phyloP scores from a whole-genome alignment of 1,140 invertebrate genomes.

The Chymomyza costata region DNA sequence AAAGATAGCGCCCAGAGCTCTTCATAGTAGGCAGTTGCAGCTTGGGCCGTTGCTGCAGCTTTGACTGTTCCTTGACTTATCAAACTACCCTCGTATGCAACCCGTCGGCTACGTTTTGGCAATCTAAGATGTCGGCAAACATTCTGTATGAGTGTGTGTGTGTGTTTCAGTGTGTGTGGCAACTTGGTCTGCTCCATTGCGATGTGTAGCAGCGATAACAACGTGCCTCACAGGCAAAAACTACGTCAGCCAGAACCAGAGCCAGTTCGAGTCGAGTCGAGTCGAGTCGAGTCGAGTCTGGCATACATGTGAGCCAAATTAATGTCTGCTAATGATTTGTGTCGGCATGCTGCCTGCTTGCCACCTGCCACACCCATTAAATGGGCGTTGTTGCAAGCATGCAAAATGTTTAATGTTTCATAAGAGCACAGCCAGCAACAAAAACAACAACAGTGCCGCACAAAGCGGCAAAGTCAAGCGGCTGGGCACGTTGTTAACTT shows the following conservation, averaged over 20 bases:
- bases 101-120: conserved; percentile 62
- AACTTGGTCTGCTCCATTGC: no score
- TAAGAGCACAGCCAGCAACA: conserved; percentile 34
- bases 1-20: no score
- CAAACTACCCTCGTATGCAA: no score
- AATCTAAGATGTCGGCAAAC: conserved; percentile 70
- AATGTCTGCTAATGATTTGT: conserved; percentile 67
- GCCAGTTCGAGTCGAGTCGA: neutral
- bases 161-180: conserved; percentile 6
- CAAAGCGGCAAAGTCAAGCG: conserved; percentile 35
- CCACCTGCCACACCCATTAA: neutral
- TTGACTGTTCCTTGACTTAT: no score
- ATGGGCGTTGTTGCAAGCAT: neutral
- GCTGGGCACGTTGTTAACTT: conserved; percentile 5
- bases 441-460: conserved; percentile 12
- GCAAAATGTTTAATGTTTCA: conserved; percentile 69
- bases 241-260: conserved; percentile 16
- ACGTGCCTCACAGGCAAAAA: conserved; percentile 34
- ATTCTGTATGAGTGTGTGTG: conserved; percentile 64
- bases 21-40: conserved; percentile 13
- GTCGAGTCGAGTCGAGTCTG: neutral
- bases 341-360: conserved; percentile 27
- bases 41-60: conserved; percentile 8
- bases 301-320: conserved; percentile 45
- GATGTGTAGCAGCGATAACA: no score